Conservation (phyloP, 2,113 vertebrate genomes). For the Scartelaos histophorus region DNA sequence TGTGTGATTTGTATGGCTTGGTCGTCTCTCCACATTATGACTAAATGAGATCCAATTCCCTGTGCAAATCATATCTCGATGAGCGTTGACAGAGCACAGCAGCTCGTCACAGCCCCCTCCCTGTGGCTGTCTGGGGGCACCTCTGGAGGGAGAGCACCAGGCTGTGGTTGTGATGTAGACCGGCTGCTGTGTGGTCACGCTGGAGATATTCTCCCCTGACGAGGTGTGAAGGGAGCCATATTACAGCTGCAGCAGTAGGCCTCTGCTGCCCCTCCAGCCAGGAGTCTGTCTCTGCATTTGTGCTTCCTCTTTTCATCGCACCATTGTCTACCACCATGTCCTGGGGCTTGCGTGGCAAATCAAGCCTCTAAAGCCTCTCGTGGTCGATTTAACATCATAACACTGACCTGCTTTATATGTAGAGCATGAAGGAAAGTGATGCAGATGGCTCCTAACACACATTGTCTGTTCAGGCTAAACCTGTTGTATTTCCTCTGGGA, state of each 20-base stretch:
- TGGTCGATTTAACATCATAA: conserved; percentile 69
- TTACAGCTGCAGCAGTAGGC: conserved; percentile 70
- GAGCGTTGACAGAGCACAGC: conserved; percentile 34
- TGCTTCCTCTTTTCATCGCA: conserved; percentile 7
- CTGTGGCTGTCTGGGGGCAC: conserved; percentile 20
- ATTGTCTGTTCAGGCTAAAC: conserved; percentile 37
- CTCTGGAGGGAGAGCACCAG: conserved; percentile 37
- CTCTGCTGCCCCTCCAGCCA: conserved; percentile 52
- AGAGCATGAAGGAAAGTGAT: conserved; percentile 62
- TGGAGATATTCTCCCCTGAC: conserved; percentile 51
- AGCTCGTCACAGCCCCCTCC: conserved; percentile 19
- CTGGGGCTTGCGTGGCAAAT: conserved; percentile 38
- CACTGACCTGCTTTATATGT: conserved; percentile 70
- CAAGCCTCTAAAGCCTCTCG: conserved; percentile 47
- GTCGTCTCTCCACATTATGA: conserved; percentile 22
- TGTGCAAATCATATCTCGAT: conserved; percentile 55
- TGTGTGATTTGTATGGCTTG: conserved; percentile 30
- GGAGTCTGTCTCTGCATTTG: conserved; percentile 33
- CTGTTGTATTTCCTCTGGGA: conserved; percentile 40
- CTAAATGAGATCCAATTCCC: conserved; percentile 53
- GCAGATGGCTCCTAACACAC: conserved; percentile 31
- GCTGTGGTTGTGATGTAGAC: conserved; percentile 55
- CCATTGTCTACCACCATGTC: conserved; percentile 46
- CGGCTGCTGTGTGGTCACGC: conserved; percentile 45
- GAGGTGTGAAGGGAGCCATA: conserved; percentile 71